These are phyloP conservation scores for Prostheceraeus crozeri DNA, from an alignment of 2,888 invertebrate species.

Conservation along the genomic window DNA sequence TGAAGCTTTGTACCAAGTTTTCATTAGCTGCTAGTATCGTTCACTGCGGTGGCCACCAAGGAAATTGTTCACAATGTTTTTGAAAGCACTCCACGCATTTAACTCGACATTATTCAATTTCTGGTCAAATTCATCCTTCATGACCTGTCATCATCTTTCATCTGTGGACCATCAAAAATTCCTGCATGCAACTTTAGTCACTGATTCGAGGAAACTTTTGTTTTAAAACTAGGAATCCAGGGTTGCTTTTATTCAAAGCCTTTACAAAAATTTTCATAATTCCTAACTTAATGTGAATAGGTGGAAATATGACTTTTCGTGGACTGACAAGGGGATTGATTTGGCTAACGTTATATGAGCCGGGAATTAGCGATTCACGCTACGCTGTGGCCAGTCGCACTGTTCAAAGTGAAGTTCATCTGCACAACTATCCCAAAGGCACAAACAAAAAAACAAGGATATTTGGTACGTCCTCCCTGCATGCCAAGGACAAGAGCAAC, in stretches of 20 bases:
- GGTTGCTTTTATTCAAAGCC: slow-evolving; percentile 8
- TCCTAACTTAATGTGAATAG: slow-evolving; percentile 1
- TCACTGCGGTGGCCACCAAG: neutral
- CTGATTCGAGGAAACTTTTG: neutral
- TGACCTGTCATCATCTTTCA: neutral
- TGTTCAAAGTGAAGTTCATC: neutral
- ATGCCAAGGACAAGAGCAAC: slow-evolving; percentile 7
- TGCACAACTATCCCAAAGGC: neutral
- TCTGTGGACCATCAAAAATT: slow-evolving; percentile 15
- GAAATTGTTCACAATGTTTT: slow-evolving; percentile 6
- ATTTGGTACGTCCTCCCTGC: slow-evolving; percentile 3
- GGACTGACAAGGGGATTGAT: slow-evolving; percentile 9
- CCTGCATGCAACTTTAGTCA: slow-evolving; percentile 1
- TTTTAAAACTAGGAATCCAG: neutral
- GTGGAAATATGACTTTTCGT: neutral
- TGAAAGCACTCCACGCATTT: slow-evolving; percentile 14
- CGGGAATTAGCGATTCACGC: neutral
- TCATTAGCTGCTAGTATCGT: too few species aligned
- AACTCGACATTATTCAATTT: neutral
- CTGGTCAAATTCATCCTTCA: neutral
- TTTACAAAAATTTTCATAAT: slow-evolving; percentile 11
- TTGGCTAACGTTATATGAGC: neutral
- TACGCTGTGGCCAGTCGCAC: neutral
- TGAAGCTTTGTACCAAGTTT: too few species aligned
- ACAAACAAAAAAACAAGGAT: neutral